Base-by-base conservation (phyloP, 1,140 invertebrate species). In the Pseudoatta argentina region DNA sequence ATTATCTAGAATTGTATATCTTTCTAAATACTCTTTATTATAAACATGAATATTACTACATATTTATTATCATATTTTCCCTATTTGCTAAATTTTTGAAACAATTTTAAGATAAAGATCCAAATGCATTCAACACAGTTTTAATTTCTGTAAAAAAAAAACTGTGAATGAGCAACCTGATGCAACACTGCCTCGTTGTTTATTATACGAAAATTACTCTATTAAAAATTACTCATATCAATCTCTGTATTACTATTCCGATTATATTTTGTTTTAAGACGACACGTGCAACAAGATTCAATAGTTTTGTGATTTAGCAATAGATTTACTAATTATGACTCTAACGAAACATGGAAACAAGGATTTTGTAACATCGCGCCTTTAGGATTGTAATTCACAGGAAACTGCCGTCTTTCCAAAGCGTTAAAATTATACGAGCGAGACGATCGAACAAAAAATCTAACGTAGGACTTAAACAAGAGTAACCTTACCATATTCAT, bases 401-500 rank as follows among this genome's bases (percentile, higher is more conserved):
- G 18, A 44, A n/a, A 71, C 64, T 61, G 44, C 39, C 48, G 10
- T 39, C 64, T 71, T 57, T 59, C 39, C 64, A 39, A 71, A 24
- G 16, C 51, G 34, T 71, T 57, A 59, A 81, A 53, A 71, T 83
- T 73, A 12, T n/a, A 83, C 69, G 14, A 67, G n/a, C 63, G n/a
- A 83, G 39, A 83, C 67, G 67, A 69, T 73, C 66, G 79, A 61
- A 72, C 39, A 66, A 61, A 73, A 73, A 82, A 73, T 59, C 55
- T 16, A 73, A 61, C 16, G 21, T 85, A 77, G 21, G 5, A 61
- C 16, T 64, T 30, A 67, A 76, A 75, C 34, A 61, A 59, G 55
- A 90, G 85, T 90, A 91, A 90, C 64, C 76, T 90, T 72, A 48
- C 2, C 66, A 63, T 91, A 91, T 87, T 89, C 71, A 90, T 88